These are phyloP conservation scores for Drymonia ruficornis DNA, from an alignment of 2,888 invertebrate species.

Conservation along the genomic window DNA sequence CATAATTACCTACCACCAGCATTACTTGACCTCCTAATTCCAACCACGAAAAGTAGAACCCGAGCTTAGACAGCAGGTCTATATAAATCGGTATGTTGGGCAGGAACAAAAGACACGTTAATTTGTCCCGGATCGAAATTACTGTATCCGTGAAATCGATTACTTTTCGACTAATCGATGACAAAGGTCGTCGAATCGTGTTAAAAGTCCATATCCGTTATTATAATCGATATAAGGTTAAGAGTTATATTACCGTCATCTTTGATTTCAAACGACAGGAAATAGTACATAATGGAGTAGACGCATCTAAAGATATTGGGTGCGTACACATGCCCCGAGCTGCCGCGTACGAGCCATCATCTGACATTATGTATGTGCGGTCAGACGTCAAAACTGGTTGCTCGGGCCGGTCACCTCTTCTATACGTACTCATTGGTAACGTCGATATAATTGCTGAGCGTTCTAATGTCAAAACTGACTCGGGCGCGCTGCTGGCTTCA, in stretches of 20 bases:
- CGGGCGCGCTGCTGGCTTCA: too few relatives aligned
- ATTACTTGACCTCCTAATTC: slow-evolving; percentile 38
- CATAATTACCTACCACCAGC: slow-evolving; percentile 57
- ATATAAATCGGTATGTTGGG: slow-evolving; percentile 29
- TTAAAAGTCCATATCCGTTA: neutral
- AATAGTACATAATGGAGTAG: too few relatives aligned
- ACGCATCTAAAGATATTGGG: too few relatives aligned
- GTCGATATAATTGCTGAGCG: too few relatives aligned
- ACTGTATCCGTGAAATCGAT: slow-evolving; percentile 55
- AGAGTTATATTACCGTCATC: neutral
- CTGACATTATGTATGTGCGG: too few relatives aligned
- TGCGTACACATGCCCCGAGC: too few relatives aligned
- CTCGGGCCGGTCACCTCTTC: too few relatives aligned
- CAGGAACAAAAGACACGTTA: slow-evolving; percentile 55
- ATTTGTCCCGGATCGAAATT: slow-evolving; percentile 55
- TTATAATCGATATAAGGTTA: neutral
- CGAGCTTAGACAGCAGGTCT: slow-evolving; percentile 25
- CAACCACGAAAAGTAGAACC: slow-evolving; percentile 2
- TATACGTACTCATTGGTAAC: too few relatives aligned
- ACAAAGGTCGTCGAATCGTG: neutral
- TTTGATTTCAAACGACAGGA: too few relatives aligned
- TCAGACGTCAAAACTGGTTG: too few relatives aligned
- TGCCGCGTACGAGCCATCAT: too few relatives aligned
- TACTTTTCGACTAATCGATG: slow-evolving; percentile 35
- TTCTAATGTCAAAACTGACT: too few relatives aligned